Evolutionary conservation across 2,113 vertebrate species (phyloP).

Genomic region (Diglossa brunneiventris): DNA sequence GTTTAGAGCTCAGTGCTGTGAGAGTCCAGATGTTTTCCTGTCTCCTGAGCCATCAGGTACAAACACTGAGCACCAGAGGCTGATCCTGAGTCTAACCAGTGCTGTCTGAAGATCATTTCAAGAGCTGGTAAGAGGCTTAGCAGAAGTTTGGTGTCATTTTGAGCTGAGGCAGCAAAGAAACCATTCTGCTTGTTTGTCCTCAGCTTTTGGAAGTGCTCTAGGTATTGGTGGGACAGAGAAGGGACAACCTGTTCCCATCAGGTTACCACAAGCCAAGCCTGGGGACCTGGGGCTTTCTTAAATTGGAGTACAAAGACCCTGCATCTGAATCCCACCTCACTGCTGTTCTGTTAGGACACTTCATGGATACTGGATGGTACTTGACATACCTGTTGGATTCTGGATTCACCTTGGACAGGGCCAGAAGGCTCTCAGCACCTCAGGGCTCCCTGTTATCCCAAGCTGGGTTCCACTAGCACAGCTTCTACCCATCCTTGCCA

Average conservation of each 20-base stretch:
- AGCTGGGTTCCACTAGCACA: fast-evolving
- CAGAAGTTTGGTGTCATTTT: neutral
- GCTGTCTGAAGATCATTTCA: neutral
- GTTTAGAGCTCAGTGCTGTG: neutral
- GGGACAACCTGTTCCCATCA: neutral
- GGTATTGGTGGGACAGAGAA: neutral
- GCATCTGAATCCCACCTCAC: neutral
- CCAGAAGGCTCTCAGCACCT: neutral
- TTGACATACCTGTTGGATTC: fast-evolving
- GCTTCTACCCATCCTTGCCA: neutral
- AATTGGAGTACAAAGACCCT: neutral
- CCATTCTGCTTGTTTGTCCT: neutral
- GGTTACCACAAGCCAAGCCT: neutral
- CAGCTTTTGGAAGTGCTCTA: neutral
- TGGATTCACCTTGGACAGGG: neutral
- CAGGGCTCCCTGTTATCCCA: neutral
- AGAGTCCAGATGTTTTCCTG: neutral
- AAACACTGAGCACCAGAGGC: neutral
- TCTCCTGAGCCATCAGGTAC: neutral
- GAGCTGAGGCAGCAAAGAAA: neutral
- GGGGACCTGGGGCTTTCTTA: neutral
- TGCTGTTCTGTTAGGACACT: neutral
- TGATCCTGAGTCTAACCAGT: neutral
- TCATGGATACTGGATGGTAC: neutral
- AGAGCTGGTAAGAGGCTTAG: neutral